Base-by-base conservation (phyloP, 2,888 invertebrate species). In the Rhorus exstirpatorius region DNA sequence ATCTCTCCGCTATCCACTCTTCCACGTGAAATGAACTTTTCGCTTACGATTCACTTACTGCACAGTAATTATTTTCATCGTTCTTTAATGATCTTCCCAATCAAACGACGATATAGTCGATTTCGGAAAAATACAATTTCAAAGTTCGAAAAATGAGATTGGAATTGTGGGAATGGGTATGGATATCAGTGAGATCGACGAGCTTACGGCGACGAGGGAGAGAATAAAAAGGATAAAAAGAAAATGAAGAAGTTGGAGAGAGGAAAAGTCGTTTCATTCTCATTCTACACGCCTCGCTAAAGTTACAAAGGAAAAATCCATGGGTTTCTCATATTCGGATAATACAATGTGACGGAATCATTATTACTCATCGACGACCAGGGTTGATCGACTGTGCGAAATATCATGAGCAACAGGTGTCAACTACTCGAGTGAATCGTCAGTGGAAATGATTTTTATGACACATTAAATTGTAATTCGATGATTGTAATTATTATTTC, bases 11-110 rank as follows among this genome's bases (percentile, higher is more conserved):
- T n/a, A n/a, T 17, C 3, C 44, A 21, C 58, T 61, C 49, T 21
- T 60, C 61, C 41, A 8, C 19, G 26, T 67, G 46, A 26, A 76
- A 65, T 75, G 65, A 75, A 41, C 76, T 35, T 76, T 74, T 53
- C 51, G 17, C 53, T 49, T 68, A 35, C 26, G 24, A 51, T 68
- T 31, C 31, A 76, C 58, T 58, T 49, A 55, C 17, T 19, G n/a
- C n/a, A n/a, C n/a, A n/a, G 41, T 35, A 38, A 77, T 68, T 26
- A 77, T 53, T 61, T 77, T 26, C 46, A 65, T 55, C 58, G 58
- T 53, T 63, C 46, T 65, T 65, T 58, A 65, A 72, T 38, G 79
- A 41, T 8, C 58, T 41, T 49, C 38, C 21, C 58, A 72, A 49
- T 63, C 46, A 49, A 79, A 17, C 38, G 17, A 58, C 17, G 26